A percentile compares a stretch with the other conserved stretches of the same genome.
phyloP scores from a whole-genome alignment of 2,888 invertebrate species.

The Torymus texanus region DNA sequence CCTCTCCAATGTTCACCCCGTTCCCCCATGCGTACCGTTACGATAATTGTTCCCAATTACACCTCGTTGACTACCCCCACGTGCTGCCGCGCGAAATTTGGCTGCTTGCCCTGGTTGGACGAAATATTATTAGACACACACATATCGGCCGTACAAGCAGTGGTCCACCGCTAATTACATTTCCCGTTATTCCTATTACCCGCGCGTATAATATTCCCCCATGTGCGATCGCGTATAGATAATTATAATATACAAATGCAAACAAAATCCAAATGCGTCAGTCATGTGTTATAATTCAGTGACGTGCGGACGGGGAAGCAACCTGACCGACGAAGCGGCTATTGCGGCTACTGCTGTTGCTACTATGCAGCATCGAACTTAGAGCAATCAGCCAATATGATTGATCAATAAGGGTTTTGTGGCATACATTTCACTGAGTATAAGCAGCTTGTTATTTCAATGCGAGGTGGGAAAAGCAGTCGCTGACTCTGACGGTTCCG shows the following conservation, averaged over 20 bases:
- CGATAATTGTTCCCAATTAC: constrained; percentile 52
- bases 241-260: constrained; percentile 63
- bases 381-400: no score
- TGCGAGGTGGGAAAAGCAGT: no score
- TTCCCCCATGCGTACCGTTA: constrained; percentile 4
- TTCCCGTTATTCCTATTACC: constrained; percentile 67
- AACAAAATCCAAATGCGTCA: constrained; percentile 61
- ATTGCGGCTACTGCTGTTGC: no score
- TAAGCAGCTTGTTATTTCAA: no score
- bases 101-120: constrained; percentile 29
- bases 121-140: constrained; percentile 40
- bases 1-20: background rate
- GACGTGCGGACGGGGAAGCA: no score
- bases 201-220: constrained; percentile 63
- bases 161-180: constrained; percentile 59
- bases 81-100: constrained; percentile 41
- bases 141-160: background rate
- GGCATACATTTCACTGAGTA: no score
- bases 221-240: constrained; percentile 63
- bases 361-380: no score
- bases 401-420: no score
- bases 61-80: constrained; percentile 9
- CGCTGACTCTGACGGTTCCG: no score
- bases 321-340: no score
- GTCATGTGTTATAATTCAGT: constrained; percentile 60